Evolutionary conservation across 2,888 invertebrate species (phyloP), one percentile per base, ranked within the genome.

Genomic region (Spodoptera exigua): DNA sequence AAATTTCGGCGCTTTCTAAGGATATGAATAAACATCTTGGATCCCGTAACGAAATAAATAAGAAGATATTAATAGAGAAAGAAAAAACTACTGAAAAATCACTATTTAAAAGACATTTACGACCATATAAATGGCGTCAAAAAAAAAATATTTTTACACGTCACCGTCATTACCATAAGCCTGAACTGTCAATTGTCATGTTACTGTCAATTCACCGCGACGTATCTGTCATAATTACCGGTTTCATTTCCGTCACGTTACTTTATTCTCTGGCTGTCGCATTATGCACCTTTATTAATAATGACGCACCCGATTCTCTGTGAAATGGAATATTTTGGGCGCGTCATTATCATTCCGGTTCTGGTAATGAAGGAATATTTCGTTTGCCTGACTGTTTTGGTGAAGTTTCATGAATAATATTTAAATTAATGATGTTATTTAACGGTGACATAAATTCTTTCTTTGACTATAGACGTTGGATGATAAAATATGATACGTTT

Each of bases 171-270:
- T 62, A 72, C 51, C 57, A 47, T 69, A 63, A 55, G 54, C 46
- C 48, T 13, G 16, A 44, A 57, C 35, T 40, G 63, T 40, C 54
- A 61, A 27, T 27, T 27, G 27, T 27, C 27, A 27, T 27, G 27
- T 27, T 56, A 52, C 40, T 72, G 71, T 73, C 71, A 69, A 73
- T 55, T 64, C 53, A 55, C 68, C 61, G 49, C 43, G 41, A 7
- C 60, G 59, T 69, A 74, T 79, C 78, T 75, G 69, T 80, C 75
- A 79, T 70, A 64, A 55, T 75, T 70, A 78, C 54, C 55, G 59
- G 46, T 54, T 67, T 70, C 75, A 69, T 68, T 70, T 69, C 63
- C 59, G 57, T 61, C 35, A 12, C 48, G 56, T 56, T 49, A 46
- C 55, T 52, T 44, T 56, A 70, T 58, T 51, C 60, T 65, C 54